Evolutionary conservation across 2,888 invertebrate species (phyloP), one percentile per base, ranked within the genome.

Genomic region (Parelbella ahira): DNA sequence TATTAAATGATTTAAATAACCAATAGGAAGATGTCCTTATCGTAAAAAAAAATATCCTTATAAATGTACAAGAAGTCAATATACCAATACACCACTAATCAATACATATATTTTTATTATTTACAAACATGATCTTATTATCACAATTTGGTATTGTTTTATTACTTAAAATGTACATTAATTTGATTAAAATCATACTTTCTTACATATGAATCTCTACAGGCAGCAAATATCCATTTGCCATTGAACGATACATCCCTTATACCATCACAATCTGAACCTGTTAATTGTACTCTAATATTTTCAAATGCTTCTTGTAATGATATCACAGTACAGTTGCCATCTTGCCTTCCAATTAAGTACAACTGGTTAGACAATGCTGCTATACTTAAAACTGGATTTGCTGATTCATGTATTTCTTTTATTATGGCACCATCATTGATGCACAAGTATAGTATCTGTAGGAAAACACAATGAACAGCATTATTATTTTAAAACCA

Each of bases 211-310:
- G 89, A 81, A 63, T 94, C 93, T 48, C 93, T 76, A 58, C 91
- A 91, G 1, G 88, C 90, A 0, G 92, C 89, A 51, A 90, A 91
- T 18, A 93, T 69, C 86, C 88, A 87, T 62, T 86, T 86, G 1
- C 88, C 88, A 60, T 91, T 91, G 49, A 86, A 87, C 0, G 88
- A 74, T 13, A 93, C 68, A 53, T 89, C 90, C 62, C 93, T 89
- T 7, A 94, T 87, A 0, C 93, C 92, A 57, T 93, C 93, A 67
- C 89, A 91, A 58, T 93, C 91, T 0, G 93, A 83, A 0, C 93
- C 93, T 3, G 92, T 92, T n/a, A 93, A 68, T 45, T 91, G 90
- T 0, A 90, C 75, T 44, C 81, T 66, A 2, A 68, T 58, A 36
- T 57, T 37, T 20, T 50, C 57, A 37, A 72, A 69, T 8, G 69